Base-by-base conservation (phyloP, 2,113 vertebrate species). In the human region DNA sequence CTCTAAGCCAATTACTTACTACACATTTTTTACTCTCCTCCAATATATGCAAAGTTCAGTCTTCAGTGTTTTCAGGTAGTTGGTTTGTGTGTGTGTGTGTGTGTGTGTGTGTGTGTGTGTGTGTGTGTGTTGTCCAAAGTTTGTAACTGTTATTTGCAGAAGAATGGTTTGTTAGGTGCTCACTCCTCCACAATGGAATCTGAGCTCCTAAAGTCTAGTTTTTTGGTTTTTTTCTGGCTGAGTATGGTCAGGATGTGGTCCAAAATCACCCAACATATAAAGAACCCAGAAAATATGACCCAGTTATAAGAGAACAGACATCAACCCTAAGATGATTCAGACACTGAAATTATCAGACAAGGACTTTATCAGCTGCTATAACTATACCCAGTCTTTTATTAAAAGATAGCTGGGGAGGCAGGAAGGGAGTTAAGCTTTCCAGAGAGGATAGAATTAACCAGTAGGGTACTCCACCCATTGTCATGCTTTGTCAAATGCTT, bases 261-360 rank as follows among this genome's bases (percentile, higher is more conserved):
- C 22, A 83, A 87, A 97, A 87, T 92, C 92, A 82, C 20, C 93
- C 73, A 91, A 64, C 45, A n/a, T 68, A 57, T 87, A 45, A 81
- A 80, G 40, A 93, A 30, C 85, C 61, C 76, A 68, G 81, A 86
- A 68, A 93, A 92, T 92, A 48, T 93, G 6, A 96, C 48, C n/a
- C 72, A 93, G n/a, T 89, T 91, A 89, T 30, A 96, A 83, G 55
- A 7, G 35, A 90, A 94, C 40, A 94, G 9, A 92, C 70, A 88
- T 70, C 38, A 93, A 73, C 70, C 73, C 61, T 86, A 5, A 94
- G 13, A 82, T 89, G 59, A 94, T 66, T 17, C 45, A 86, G 38
- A 86, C 50, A 48, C 8, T 78, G n/a, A 90, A 76, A 87, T 90
- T 30, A 57, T 76, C 30, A 86, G n/a, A 52, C 61, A 96, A 85